Evolutionary conservation across 2,888 invertebrate genomes (phyloP).

Genomic region (Drosophila crucigera): DNA sequence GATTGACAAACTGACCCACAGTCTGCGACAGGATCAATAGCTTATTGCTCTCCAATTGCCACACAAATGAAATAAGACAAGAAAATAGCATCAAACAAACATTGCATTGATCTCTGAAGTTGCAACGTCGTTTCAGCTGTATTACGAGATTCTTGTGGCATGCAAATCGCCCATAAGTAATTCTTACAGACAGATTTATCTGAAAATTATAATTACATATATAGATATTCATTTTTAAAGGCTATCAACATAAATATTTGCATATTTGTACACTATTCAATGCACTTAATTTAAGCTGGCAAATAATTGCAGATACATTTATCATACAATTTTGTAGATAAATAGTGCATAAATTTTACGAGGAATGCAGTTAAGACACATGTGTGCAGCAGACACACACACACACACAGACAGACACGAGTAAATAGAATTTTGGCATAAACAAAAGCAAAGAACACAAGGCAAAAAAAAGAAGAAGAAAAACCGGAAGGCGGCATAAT

Average conservation of each 20-base stretch:
- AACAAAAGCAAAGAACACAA: conserved; percentile 31
- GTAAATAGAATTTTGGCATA: conserved; percentile 25
- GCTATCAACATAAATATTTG: not conserved
- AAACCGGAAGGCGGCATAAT: conserved; percentile 44
- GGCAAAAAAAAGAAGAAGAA: not conserved
- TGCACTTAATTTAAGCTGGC: not conserved
- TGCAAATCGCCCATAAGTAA: not conserved
- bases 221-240: not conserved
- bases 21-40: conserved; percentile 62
- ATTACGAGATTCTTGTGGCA: not conserved
- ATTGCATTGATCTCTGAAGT: conserved; percentile 11
- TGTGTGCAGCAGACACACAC: conserved; percentile 10
- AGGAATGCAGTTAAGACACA: conserved; percentile 36
- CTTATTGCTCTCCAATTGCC: conserved; percentile 46
- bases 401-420: not conserved
- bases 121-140: not conserved
- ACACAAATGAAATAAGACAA: not conserved
- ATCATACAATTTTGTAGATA: conserved; percentile 3
- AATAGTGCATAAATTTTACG: conserved; percentile 32
- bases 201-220: not conserved
- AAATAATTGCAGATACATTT: conserved; percentile 23
- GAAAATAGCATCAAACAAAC: not conserved
- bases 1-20: conserved; percentile 64
- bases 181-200: not conserved
- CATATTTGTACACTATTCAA: not conserved